phyloP scores from a whole-genome alignment of 2,888 invertebrate genomes.

The Oeneis ivallda region DNA sequence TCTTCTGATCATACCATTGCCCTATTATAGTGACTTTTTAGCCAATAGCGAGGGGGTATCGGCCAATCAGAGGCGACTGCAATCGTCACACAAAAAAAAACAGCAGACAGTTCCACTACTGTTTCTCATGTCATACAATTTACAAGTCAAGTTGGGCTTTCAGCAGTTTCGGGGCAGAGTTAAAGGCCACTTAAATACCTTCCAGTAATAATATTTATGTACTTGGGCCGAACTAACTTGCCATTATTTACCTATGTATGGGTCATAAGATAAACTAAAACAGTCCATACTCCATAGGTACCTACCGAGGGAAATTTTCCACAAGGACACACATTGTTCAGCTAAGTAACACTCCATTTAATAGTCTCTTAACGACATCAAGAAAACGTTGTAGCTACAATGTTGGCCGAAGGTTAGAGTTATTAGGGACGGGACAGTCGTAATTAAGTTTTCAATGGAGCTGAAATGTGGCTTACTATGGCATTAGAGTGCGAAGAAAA shows the following conservation, averaged over 20 bases:
- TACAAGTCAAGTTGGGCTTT: too few species aligned
- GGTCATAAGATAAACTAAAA: conserved; percentile 22
- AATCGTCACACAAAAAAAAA: too few species aligned
- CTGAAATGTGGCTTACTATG: conserved; percentile 59
- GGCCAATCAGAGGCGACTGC: too few species aligned
- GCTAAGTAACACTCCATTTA: conserved; percentile 48
- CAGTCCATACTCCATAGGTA: conserved; percentile 1
- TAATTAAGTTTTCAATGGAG: conserved; percentile 70
- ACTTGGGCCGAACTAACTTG: not conserved
- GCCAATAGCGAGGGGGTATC: too few species aligned
- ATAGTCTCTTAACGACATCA: conserved; percentile 45
- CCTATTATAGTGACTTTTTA: too few species aligned
- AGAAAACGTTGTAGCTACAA: conserved; percentile 49
- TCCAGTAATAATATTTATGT: conserved; percentile 1
- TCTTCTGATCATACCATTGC: too few species aligned
- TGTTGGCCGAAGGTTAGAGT: conserved; percentile 44
- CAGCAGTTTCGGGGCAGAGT: too few species aligned
- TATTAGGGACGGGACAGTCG: conserved; percentile 46
- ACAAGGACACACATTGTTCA: conserved; percentile 23
- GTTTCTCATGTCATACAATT: too few species aligned
- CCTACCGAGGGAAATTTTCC: conserved; percentile 19
- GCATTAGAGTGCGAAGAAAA: conserved; percentile 45
- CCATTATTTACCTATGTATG: conserved; percentile 19
- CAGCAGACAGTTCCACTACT: too few species aligned
- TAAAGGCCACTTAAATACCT: too few species aligned